phyloP scores from a whole-genome alignment of 2,113 vertebrate species.

The Sula dactylatra region DNA sequence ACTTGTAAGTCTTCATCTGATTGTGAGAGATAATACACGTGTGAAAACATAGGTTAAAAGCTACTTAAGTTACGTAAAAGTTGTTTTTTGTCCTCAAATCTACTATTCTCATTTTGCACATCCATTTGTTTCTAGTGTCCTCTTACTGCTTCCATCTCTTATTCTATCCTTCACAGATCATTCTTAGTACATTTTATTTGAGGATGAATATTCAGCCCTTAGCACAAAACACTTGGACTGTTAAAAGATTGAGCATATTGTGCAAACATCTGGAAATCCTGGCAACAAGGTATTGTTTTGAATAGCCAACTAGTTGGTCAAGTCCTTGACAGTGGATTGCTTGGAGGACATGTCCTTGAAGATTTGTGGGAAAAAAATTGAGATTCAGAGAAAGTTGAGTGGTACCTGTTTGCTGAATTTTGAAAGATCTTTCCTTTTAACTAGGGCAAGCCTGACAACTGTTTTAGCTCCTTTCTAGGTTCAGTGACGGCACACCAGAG shows the following conservation, averaged over 20 bases:
- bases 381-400: neutral
- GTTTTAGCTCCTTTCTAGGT: neutral
- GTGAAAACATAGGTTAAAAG: neutral
- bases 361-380: neutral
- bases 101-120: neutral
- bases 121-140: neutral
- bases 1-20: neutral
- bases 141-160: neutral
- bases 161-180: neutral
- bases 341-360: neutral
- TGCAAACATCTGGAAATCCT: neutral
- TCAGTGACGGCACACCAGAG: neutral
- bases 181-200: neutral
- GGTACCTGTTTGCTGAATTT: neutral
- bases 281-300: neutral
- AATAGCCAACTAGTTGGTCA: neutral
- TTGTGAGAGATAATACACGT: neutral
- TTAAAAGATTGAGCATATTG: neutral
- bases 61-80: neutral
- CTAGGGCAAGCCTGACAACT: neutral
- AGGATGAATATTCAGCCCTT: neutral
- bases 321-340: neutral
- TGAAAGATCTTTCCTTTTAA: neutral
- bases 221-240: neutral
- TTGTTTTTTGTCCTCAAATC: neutral